These are phyloP conservation scores for Belonocnema kinseyi DNA, from an alignment of 1,140 invertebrate genomes.

Conservation along the genomic window DNA sequence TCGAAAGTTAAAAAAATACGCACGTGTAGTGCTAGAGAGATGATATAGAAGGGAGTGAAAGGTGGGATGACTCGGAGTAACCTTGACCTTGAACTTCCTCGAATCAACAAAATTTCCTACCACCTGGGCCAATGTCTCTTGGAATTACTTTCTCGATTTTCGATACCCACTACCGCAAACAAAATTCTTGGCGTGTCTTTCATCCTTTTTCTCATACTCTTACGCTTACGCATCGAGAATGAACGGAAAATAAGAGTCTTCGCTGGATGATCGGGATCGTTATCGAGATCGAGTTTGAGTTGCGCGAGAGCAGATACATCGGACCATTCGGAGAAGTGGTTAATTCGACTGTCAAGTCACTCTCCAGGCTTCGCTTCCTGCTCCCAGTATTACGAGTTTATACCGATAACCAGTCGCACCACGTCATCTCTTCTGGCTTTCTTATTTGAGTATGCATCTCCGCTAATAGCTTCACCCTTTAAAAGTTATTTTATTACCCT, in stretches of 20 bases:
- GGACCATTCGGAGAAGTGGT: slow-evolving; percentile 57
- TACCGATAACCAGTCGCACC: slow-evolving; percentile 44
- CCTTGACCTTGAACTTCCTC: slow-evolving; percentile 61
- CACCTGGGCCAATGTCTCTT: slow-evolving; percentile 43
- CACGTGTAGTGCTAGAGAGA: slow-evolving; percentile 43
- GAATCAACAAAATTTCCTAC: slow-evolving; percentile 56
- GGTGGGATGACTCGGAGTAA: slow-evolving; percentile 51
- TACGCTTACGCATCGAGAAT: slow-evolving; percentile 25
- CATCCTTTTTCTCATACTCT: slow-evolving; percentile 22
- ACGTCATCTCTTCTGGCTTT: slow-evolving; percentile 39
- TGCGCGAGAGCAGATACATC: slow-evolving; percentile 50
- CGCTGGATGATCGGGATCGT: slow-evolving; percentile 44
- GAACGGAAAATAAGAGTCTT: slow-evolving; percentile 54
- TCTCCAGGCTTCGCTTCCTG: slow-evolving; percentile 57
- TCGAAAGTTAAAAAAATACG: neutral
- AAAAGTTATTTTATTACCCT: neutral
- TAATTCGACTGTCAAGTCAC: slow-evolving; percentile 62
- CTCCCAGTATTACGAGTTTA: slow-evolving; percentile 61
- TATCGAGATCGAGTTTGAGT: slow-evolving; percentile 55
- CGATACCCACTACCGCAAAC: slow-evolving; percentile 44
- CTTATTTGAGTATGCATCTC: slow-evolving; percentile 20
- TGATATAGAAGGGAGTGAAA: slow-evolving; percentile 38
- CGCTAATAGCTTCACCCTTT: neutral
- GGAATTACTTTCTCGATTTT: slow-evolving; percentile 53
- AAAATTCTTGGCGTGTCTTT: slow-evolving; percentile 9